A percentile compares a stretch with the other conserved stretches of the same genome.
Conservation (phyloP, 2,888 invertebrate genomes). For the Prenolepis imparis region DNA sequence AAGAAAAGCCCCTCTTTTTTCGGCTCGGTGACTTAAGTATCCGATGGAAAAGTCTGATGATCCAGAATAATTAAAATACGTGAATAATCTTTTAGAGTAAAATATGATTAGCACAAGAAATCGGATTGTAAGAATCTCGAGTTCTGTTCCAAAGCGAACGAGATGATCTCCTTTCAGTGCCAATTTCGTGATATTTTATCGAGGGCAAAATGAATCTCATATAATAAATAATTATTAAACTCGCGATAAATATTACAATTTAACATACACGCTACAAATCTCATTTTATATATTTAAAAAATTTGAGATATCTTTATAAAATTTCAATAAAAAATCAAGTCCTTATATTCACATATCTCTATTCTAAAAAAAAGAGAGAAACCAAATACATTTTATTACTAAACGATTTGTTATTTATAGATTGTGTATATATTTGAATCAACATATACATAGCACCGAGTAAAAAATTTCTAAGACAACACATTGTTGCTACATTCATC, state of each 20-base stretch:
- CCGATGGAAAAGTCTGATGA: background rate
- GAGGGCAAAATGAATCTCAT: background rate
- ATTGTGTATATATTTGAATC: slow-evolving; percentile 28
- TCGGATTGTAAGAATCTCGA: background rate
- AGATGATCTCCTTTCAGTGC: background rate
- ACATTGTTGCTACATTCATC: slow-evolving; percentile 38
- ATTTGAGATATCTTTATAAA: background rate
- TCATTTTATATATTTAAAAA: background rate
- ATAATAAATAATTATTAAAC: background rate
- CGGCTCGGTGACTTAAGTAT: slow-evolving; percentile 12
- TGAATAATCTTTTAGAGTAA: background rate
- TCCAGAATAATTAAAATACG: slow-evolving; percentile 8
- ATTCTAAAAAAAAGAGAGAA: background rate
- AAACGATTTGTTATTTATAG: slow-evolving; percentile 48
- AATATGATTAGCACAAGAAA: slow-evolving; percentile 14
- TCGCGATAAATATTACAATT: background rate
- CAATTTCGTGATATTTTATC: background rate
- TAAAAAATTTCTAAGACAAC: slow-evolving; percentile 50
- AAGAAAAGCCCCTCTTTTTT: slow-evolving; percentile 1
- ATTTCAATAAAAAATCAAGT: slow-evolving; percentile 4
- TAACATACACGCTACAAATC: background rate
- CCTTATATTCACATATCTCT: background rate
- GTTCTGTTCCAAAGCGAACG: background rate
- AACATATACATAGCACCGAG: slow-evolving; percentile 49
- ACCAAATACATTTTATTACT: slow-evolving; percentile 16